Evolutionary conservation across 1,140 invertebrate species (phyloP).

Genomic region (Halictus rubicundus): DNA sequence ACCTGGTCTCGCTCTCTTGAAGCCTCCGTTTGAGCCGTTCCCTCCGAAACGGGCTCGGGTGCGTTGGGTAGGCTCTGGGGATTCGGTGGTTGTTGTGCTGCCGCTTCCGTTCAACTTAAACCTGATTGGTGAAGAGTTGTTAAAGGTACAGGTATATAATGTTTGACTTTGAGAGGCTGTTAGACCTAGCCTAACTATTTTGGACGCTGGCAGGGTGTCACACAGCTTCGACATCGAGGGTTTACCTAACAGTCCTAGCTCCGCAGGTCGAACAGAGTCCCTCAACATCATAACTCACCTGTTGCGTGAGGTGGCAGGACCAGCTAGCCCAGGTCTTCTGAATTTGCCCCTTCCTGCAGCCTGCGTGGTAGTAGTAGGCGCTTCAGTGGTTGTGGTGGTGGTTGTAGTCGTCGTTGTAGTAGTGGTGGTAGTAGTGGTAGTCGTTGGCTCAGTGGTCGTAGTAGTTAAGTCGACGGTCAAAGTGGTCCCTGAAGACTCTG

Average conservation of each 20-base stretch:
- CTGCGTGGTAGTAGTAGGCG: slow-evolving; percentile 62
- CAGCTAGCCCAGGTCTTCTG: slow-evolving; percentile 69
- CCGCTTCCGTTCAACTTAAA: slow-evolving; percentile 66
- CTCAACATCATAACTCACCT: slow-evolving; percentile 54
- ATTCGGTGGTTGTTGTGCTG: slow-evolving; percentile 66
- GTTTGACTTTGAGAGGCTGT: no score
- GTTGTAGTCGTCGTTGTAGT: slow-evolving; percentile 80
- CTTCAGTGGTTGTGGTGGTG: slow-evolving; percentile 81
- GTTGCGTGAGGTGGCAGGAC: slow-evolving; percentile 69
- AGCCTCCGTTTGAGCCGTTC: slow-evolving; percentile 53
- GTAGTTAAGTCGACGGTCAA: slow-evolving; percentile 81
- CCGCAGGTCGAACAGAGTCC: no score
- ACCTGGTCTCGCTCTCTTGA: slow-evolving; percentile 72
- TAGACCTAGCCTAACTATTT: no score
- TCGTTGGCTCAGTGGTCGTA: slow-evolving; percentile 82
- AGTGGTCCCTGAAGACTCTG: slow-evolving; percentile 79
- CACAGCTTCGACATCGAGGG: no score
- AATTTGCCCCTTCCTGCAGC: slow-evolving; percentile 77
- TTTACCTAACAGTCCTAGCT: no score
- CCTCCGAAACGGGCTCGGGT: slow-evolving; percentile 70
- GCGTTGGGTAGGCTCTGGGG: slow-evolving; percentile 66
- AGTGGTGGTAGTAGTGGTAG: slow-evolving; percentile 77
- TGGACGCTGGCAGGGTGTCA: no score
- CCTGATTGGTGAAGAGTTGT: slow-evolving; percentile 33
- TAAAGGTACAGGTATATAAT: no score